Base-by-base conservation (phyloP, 2,797 vertebrate genomes). In the Decapterus maruadsi region DNA sequence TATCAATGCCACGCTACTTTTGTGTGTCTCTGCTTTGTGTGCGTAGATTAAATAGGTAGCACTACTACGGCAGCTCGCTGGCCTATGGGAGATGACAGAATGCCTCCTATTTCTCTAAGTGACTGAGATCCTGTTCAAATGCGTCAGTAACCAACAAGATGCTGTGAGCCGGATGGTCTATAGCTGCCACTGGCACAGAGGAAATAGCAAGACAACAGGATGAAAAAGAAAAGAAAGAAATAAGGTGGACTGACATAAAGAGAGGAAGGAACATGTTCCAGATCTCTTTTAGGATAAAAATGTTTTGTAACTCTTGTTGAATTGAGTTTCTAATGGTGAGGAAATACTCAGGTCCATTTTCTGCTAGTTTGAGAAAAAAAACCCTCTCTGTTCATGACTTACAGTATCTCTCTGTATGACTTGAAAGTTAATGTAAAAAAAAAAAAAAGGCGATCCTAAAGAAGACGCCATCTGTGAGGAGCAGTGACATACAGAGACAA, bases 181-280 rank as follows among this genome's bases (percentile, higher is more conserved):
- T 86, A 89, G 87, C 90, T 92, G 88, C 90, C 91, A 90, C 81
- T 74, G 88, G 86, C 85, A 71, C 76, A 13, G 50, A 50, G 20
- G 29, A 40, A 63, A 46, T 55, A 20, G 12, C 8, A 50, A 64
- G 29, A 75, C 48, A 62, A 63, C 29, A 62, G 22, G 20, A 20
- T 19, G 22, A 17, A 60, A 59, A 43, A 38, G 9, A 57, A 57
- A 77, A 0, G 2, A 31, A 4, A 55, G 9, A 75, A 68, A 48
- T 8, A 22, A n/a, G 53, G 42, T 7, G 10, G 55, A 22, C 22
- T 48, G 51, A 54, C 2, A 4, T 50, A 11, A 20, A 46, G 48
- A 64, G 10, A 8, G n/a, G 50, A 31, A 43, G 19, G 9, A 36
- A 63, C 70, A 57, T 34, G 34, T 43, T 48, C 22, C 6, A 20